Percentiles rank a stretch among this genome's conserved stretches.
phyloP scores from a whole-genome alignment of 2,113 vertebrate species.

The Antidorcas marsupialis region DNA sequence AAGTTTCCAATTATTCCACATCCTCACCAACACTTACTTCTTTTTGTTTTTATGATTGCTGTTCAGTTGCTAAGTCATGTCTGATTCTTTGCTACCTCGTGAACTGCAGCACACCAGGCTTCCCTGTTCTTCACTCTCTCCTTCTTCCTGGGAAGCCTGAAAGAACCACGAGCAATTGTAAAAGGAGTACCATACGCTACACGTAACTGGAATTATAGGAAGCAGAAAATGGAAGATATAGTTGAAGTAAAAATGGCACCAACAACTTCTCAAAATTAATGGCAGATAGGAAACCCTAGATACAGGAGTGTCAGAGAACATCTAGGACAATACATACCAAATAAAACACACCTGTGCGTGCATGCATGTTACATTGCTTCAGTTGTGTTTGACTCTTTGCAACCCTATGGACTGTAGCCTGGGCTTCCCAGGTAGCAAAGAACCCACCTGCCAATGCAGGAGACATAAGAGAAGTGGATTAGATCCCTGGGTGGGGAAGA shows the following conservation, averaged over 20 bases:
- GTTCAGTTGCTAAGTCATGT: background rate
- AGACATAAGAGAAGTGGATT: fast-evolving
- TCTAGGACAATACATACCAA: background rate
- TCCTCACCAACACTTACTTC: background rate
- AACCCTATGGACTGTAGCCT: background rate
- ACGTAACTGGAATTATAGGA: background rate
- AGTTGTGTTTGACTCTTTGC: background rate
- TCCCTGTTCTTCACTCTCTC: background rate
- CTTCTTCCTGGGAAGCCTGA: background rate
- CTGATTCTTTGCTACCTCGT: background rate
- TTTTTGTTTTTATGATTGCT: background rate
- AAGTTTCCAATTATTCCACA: background rate
- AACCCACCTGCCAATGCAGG: background rate
- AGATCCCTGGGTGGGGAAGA: background rate
- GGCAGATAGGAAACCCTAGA: background rate
- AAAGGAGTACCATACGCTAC: background rate
- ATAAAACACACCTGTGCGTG: background rate
- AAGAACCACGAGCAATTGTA: background rate
- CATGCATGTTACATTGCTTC: background rate
- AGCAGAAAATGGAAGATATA: background rate
- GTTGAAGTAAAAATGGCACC: background rate
- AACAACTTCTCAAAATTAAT: background rate
- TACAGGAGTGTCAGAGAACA: background rate
- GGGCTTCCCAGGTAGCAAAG: background rate
- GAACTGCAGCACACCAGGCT: background rate